Percentiles rank a stretch among this genome's conserved stretches.
phyloP scores from a whole-genome alignment of 1,140 invertebrate species.

The Octopus bimaculoides region DNA sequence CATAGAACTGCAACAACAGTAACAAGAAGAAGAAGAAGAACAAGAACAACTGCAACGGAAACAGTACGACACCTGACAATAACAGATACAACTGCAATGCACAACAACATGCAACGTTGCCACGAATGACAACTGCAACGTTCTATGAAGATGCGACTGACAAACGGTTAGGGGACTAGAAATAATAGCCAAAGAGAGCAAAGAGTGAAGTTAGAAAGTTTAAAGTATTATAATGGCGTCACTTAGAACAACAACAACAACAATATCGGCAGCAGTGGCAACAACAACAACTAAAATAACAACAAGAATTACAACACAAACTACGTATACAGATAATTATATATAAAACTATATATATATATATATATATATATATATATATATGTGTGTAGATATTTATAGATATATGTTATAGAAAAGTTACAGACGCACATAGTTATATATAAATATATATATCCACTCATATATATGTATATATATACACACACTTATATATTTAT shows the following conservation, averaged over 20 bases:
- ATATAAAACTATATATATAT: neutral
- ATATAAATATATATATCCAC: neutral
- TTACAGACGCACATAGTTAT: neutral
- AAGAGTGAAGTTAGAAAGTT: too few species aligned
- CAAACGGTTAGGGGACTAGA: too few species aligned
- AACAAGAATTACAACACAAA: neutral
- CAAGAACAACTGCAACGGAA: too few species aligned
- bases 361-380: neutral
- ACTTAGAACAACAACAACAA: neutral
- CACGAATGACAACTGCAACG: too few species aligned
- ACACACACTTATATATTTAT: neutral
- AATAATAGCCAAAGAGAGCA: too few species aligned
- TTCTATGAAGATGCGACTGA: too few species aligned
- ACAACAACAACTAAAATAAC: neutral
- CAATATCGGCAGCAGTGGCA: neutral
- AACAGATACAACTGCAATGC: too few species aligned
- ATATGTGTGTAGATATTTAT: neutral
- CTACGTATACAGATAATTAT: neutral
- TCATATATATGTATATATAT: neutral
- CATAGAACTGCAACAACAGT: too few species aligned
- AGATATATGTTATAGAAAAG: neutral
- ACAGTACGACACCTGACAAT: too few species aligned
- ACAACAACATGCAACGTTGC: too few species aligned
- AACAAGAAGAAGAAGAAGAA: too few species aligned
- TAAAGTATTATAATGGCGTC: neutral